Evolutionary conservation across 2,888 invertebrate genomes (phyloP), one percentile per base, ranked within the genome.

Genomic region (Caenorhabditis drosophilae): DNA sequence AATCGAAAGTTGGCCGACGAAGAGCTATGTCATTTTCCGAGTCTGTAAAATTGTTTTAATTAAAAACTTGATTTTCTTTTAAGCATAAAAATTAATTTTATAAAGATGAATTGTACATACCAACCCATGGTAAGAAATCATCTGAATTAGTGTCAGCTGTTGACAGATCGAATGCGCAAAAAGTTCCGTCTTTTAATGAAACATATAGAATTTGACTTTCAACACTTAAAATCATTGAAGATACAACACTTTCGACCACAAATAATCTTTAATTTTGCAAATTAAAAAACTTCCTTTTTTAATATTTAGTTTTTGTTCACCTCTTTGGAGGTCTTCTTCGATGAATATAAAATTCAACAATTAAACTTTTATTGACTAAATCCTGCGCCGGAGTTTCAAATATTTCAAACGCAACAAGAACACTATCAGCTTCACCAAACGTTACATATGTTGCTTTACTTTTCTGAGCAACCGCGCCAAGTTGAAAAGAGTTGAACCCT

Each of bases 271-370:
- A 60, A 60, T 35, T 31, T 15, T 27, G 23, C 11, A 27, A 18
- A 18, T 12, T 25, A 6, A 36, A 20, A 25, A 38, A 50, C 6
- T 12, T 23, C 25, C 16, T 20, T 35, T 26, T n/a, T 27, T 9
- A 9, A 18, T 6, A 16, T 11, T 20, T 18, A 6, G 11, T 18
- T 16, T 27, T 15, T 26, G 9, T 7, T 38, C 26, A 60, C 60
- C 61, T 52, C 22, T 66, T 66, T 20, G 64, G 64, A 7, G 64
- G 64, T 38, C 64, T 16, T 44, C 45, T 42, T 16, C 53, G 55
- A 20, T 66, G 64, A 16, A 66, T 44, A 38, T 54, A 66, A 20
- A 56, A 66, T 31, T 66, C 64, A 2, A 55, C 64, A 22, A 66
- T 66, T 9, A 66, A 18, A 48, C 58, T 58, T 26, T 52, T 55